Evolutionary conservation across 1,140 invertebrate species (phyloP).

Genomic region (Trachelipus rathkii): DNA sequence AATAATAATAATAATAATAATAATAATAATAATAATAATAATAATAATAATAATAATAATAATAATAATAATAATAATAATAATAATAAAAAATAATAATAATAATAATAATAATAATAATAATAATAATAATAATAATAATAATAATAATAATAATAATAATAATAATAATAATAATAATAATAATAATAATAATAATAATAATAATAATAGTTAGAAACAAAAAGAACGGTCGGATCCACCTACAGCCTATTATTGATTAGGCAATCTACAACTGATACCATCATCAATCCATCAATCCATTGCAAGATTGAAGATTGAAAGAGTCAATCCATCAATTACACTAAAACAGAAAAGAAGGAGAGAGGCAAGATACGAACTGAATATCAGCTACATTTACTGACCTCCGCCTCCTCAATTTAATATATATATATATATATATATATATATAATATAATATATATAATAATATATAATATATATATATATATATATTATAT

Average conservation of each 20-base stretch:
- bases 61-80: no score
- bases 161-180: not conserved
- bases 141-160: not conserved
- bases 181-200: slow-evolving; percentile 5
- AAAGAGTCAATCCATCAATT: slow-evolving; percentile 7
- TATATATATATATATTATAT: slow-evolving; percentile 14
- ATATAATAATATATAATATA: not conserved
- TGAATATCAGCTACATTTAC: no score
- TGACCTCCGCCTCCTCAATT: no score
- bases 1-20: no score
- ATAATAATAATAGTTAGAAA: no score
- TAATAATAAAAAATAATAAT: no score
- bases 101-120: no score
- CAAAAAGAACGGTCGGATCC: not conserved
- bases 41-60: no score
- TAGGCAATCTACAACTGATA: slow-evolving; percentile 3
- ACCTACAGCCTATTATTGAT: not conserved
- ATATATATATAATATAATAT: no score
- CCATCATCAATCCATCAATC: slow-evolving; percentile 12
- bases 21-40: no score
- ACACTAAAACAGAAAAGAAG: not conserved
- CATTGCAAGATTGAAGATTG: not conserved
- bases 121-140: not conserved
- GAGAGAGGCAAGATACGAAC: not conserved
- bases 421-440: no score